Conservation (phyloP, 2,797 vertebrate species). For the Labroides dimidiatus region DNA sequence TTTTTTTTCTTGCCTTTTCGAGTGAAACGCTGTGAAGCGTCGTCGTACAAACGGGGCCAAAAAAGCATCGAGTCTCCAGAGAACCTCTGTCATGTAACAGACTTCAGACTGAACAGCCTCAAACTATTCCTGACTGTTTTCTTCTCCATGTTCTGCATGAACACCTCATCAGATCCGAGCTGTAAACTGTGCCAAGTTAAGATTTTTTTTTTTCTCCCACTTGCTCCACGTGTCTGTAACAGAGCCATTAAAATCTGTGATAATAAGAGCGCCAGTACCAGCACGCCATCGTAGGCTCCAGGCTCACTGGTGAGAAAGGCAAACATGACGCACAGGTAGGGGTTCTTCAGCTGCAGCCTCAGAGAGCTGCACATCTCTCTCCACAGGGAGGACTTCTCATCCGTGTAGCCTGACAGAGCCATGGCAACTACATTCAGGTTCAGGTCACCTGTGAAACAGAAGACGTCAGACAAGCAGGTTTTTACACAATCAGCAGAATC, state of each 20-base stretch:
- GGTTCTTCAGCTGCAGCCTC: slow-evolving; percentile 93
- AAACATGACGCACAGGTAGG: slow-evolving; percentile 97
- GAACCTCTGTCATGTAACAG: no score
- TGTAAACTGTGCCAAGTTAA: slow-evolving; percentile 4
- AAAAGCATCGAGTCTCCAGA: no score
- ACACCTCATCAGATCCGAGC: slow-evolving; percentile 12
- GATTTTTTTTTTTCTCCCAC: not conserved
- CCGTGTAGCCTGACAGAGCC: slow-evolving; percentile 97
- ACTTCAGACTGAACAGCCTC: no score
- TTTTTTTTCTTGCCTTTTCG: no score
- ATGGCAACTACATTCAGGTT: slow-evolving; percentile 99
- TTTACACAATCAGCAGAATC: not conserved
- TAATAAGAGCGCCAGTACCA: slow-evolving; percentile 82
- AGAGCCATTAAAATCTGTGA: not conserved
- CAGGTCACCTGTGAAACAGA: slow-evolving; percentile 87
- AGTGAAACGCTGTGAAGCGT: no score
- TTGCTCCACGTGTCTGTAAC: slow-evolving; percentile 1
- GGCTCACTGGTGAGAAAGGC: slow-evolving; percentile 97
- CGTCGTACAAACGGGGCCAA: no score
- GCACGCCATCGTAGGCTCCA: slow-evolving; percentile 93
- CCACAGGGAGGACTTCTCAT: slow-evolving; percentile 97
- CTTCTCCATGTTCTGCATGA: not conserved
- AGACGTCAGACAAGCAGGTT: slow-evolving; percentile 1
- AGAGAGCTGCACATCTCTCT: slow-evolving; percentile 99
- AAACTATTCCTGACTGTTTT: no score